Percentiles rank a stretch among this genome's conserved stretches.
Evolutionary conservation across 2,797 vertebrate genomes (phyloP).

Genomic region (Danio choprae): DNA sequence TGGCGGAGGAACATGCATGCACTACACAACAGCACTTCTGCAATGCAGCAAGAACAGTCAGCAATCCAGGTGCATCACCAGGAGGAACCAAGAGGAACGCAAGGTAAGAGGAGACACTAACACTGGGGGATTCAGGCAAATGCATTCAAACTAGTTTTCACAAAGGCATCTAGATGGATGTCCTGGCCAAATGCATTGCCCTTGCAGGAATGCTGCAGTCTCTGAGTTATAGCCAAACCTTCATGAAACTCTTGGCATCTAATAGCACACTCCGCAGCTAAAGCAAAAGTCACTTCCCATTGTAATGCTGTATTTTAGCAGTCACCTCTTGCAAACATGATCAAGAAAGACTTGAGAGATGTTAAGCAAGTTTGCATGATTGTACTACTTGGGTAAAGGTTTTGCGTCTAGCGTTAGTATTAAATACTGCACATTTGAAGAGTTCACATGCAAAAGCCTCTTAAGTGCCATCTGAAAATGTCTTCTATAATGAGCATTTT

Average conservation of each 20-base stretch:
- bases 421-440: no score
- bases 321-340: not conserved
- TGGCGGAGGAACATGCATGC: slow-evolving; percentile 22
- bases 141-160: not conserved
- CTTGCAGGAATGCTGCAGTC: slow-evolving; percentile 20
- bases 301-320: not conserved
- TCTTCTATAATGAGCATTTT: no score
- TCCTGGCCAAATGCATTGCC: slow-evolving; percentile 17
- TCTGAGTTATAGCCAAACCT: slow-evolving; percentile 1
- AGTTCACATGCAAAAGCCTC: no score
- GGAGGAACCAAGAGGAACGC: not conserved
- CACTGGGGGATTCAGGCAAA: slow-evolving; percentile 33
- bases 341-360: not conserved
- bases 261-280: not conserved
- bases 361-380: not conserved
- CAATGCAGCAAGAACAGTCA: not conserved
- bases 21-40: not conserved
- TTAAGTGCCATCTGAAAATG: no score
- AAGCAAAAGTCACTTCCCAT: slow-evolving; percentile 7
- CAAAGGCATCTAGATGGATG: slow-evolving; percentile 36
- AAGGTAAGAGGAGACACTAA: slow-evolving; percentile 10
- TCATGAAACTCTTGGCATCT: not conserved
- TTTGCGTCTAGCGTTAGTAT: no score
- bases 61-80: slow-evolving; percentile 7
- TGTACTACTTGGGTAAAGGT: no score